phyloP scores from a whole-genome alignment of 2,797 vertebrate genomes.

The Clarias fuscus region DNA sequence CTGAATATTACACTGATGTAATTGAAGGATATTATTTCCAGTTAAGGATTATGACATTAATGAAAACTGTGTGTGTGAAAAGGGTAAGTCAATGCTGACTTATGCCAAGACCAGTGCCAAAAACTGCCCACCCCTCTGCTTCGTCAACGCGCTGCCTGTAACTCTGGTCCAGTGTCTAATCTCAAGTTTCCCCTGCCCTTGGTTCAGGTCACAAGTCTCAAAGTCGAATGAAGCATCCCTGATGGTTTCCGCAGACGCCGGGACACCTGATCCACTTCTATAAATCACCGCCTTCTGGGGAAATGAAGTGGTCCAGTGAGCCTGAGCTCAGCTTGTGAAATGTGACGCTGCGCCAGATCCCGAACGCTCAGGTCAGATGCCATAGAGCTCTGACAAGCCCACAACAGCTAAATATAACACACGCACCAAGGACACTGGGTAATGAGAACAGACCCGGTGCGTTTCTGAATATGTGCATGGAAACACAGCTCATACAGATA shows the following conservation, averaged over 20 bases:
- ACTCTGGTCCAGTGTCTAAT: constrained; percentile 28
- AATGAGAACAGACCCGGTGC: constrained; percentile 35
- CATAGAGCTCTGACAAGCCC: constrained; percentile 30
- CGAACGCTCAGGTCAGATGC: constrained; percentile 32
- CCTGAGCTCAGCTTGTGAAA: constrained; percentile 57
- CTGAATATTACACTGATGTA: not conserved
- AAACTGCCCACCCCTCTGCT: constrained; percentile 51
- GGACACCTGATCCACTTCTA: constrained; percentile 55
- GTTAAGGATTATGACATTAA: not conserved
- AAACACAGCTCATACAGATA: constrained; percentile 32
- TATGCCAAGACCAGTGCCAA: constrained; percentile 29
- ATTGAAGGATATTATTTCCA: not conserved
- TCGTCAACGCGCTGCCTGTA: constrained; percentile 57
- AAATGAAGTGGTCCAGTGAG: constrained; percentile 44
- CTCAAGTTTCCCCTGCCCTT: constrained; percentile 54
- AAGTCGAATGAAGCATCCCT: constrained; percentile 56
- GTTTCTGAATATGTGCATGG: constrained; percentile 44
- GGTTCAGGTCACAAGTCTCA: constrained; percentile 52
- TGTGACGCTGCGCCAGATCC: constrained; percentile 36
- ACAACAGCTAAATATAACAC: constrained; percentile 60
- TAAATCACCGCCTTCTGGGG: constrained; percentile 55
- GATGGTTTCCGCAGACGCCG: constrained; percentile 47
- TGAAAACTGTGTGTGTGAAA: constrained; percentile 14
- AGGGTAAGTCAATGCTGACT: constrained; percentile 35
- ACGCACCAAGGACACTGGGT: constrained; percentile 48